Base-by-base conservation (phyloP, 2,113 vertebrate genomes). In the Campylomormyrus numenius region DNA sequence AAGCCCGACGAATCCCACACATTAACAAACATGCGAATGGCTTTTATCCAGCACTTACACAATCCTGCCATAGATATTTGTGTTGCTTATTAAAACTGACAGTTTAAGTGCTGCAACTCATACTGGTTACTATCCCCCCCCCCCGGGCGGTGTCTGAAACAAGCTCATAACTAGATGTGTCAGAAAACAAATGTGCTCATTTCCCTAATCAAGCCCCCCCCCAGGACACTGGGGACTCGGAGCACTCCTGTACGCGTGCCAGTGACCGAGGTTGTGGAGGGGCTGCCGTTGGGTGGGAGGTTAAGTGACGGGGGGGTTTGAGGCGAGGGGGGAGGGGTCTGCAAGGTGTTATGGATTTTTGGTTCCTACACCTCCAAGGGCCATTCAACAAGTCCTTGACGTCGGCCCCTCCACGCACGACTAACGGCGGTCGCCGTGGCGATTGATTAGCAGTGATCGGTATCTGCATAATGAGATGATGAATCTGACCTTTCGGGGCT, bases 1-100 rank as follows among this genome's bases (percentile, higher is more conserved):
- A 91, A 89, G 87, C 92, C 90, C 91, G 92, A 94, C 94, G 93
- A 92, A 93, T 94, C 91, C 92, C 92, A 91, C 91, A 89, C 87
- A 88, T 92, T 94, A 92, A 89, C 90, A 90, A 90, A 93, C 94
- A 90, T 90, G 62, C 88, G 77, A 93, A 91, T 58, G 70, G 84
- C 87, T 91, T 92, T 80, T 92, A 93, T 91, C 89, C 89, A 90
- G 92, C 91, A 92, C 92, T 91, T 87, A 58, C 45, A 85, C 91
- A 91, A 89, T 93, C 92, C 91, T 92, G 90, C 91, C 91, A 90
- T 85, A n/a, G 89, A 90, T 91, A 90, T 92, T 92, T 46, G 50
- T 58, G 87, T 42, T 46, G 87, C 88, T 92, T 90, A 95, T 94
- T 93, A 91, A 90, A 90, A 92, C 91, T 93, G 92, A 90, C 94